Evolutionary conservation across 2,888 invertebrate species (phyloP), one percentile per base, ranked within the genome.

Genomic region (Ptychoptera albimana): DNA sequence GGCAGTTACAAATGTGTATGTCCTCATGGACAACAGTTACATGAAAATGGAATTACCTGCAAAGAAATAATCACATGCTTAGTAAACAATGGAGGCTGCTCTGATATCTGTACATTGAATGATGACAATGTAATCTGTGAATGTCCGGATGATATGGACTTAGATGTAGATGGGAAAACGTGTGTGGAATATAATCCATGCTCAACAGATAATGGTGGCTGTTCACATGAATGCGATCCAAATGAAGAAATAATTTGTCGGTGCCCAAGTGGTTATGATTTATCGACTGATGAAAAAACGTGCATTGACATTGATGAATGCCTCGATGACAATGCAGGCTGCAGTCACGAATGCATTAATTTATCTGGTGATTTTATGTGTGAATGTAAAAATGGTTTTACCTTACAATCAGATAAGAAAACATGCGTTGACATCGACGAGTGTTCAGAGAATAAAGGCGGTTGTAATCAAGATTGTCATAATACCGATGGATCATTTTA

Each of bases 221-320:
- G 81, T 55, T 71, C 73, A 5, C 78, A 79, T 46, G 65, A 68
- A 14, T 82, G 82, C 45, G 54, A 59, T 14, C 51, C 55, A 2
- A 52, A 56, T 6, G 52, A 56, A 0, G 51, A 46, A 2, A 45
- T 43, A 15, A 42, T 36, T 12, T 71, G 71, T 48, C 58, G 57
- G 7, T 71, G 71, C 46, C 59, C 60, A 29, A 43, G 47, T n/a
- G 66, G 64, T 2, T 60, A 60, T 35, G 49, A 48, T 2, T 52
- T 64, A 3, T 50, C 50, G 11, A 53, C 53, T 1, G 72, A 74
- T 52, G 66, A 66, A 35, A 66, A 67, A 40, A 59, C 63, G 2
- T 72, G 72, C 46, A 44, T 54, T 8, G 72, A 73, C 56, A 59
- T 71, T 12, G 69, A 76, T 52, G 76, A 76, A 55, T 76, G 75